These are phyloP conservation scores for Cettia cetti DNA, from an alignment of 2,113 vertebrate genomes.

Conservation along the genomic window DNA sequence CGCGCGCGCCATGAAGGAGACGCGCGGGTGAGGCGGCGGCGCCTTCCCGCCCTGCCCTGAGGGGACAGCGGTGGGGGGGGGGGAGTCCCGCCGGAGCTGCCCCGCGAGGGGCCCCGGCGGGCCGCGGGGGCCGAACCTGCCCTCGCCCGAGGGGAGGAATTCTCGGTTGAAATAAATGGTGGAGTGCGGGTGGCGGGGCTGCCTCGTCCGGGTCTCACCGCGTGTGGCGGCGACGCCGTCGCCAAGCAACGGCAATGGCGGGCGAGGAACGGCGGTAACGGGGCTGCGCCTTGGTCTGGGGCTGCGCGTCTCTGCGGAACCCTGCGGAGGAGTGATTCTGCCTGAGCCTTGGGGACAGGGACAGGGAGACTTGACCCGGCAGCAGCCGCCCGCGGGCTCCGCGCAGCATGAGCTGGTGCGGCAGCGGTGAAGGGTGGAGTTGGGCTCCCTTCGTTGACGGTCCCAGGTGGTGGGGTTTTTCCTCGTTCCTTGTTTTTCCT, in stretches of 20 bases:
- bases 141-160: not conserved
- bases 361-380: not conserved
- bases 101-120: not conserved
- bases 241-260: not conserved
- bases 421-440: not conserved
- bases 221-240: not conserved
- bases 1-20: slow-evolving; percentile 18
- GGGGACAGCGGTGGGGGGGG: not conserved
- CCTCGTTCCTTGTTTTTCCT: not conserved
- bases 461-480: not conserved
- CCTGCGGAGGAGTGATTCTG: not conserved
- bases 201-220: not conserved
- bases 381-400: not conserved
- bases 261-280: not conserved
- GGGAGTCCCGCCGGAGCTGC: not conserved
- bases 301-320: not conserved
- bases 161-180: not conserved
- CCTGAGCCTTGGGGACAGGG: not conserved
- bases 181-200: not conserved
- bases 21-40: not conserved
- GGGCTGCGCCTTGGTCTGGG: not conserved
- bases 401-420: not conserved
- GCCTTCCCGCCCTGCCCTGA: not conserved
- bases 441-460: not conserved
- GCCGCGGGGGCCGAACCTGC: not conserved